Conservation (phyloP, 2,888 invertebrate genomes). For the Eupithecia tripunctaria region DNA sequence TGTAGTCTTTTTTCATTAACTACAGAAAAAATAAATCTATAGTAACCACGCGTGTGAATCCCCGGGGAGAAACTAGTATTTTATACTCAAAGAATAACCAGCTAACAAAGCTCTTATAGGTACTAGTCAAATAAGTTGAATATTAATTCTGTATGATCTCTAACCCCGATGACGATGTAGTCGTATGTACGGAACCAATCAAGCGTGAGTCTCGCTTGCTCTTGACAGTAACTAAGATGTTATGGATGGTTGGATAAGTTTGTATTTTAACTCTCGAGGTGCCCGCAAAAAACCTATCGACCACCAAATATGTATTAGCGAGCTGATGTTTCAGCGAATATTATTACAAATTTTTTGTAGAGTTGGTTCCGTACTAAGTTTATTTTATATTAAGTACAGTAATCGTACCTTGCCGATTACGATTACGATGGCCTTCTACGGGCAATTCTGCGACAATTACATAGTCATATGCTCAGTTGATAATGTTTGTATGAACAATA, state of each 20-base stretch:
- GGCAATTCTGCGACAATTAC: too few species aligned
- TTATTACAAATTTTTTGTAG: background rate
- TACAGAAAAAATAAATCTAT: too few species aligned
- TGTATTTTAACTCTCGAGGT: slow-evolving; percentile 16
- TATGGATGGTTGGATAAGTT: slow-evolving; percentile 20
- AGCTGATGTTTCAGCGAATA: slow-evolving; percentile 16
- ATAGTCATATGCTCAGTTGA: too few species aligned
- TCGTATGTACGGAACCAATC: background rate
- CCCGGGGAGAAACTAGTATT: too few species aligned
- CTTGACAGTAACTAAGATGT: slow-evolving; percentile 1
- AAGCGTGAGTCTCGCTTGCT: background rate
- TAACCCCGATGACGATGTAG: background rate
- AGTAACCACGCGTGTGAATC: too few species aligned
- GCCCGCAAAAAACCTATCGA: slow-evolving; percentile 34
- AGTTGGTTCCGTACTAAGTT: slow-evolving; percentile 26
- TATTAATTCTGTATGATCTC: background rate
- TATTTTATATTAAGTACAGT: background rate
- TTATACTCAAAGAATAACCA: too few species aligned
- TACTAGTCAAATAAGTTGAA: too few species aligned
- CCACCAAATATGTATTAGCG: slow-evolving; percentile 18
- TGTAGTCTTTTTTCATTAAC: too few species aligned
- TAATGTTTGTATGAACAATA: too few species aligned
- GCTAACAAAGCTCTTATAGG: too few species aligned
- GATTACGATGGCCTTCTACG: too few species aligned
- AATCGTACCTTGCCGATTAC: too few species aligned